Evolutionary conservation across 2,113 vertebrate species (phyloP), one percentile per base, ranked within the genome.

Genomic region (Chrysochloris asiatica): DNA sequence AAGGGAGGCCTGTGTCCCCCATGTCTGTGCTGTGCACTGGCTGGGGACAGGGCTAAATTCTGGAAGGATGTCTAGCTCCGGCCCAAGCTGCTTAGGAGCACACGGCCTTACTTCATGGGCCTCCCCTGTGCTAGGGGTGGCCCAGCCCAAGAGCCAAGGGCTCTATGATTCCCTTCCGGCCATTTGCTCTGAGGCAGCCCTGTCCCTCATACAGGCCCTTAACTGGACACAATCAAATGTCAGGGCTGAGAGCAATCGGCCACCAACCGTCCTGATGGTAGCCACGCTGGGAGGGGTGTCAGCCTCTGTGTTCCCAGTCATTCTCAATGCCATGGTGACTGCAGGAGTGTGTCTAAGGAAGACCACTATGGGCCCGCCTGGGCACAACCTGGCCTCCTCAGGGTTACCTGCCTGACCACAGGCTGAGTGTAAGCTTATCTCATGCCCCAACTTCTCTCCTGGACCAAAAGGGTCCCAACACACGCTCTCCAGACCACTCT

Each of bases 291-390:
- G n/a, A n/a, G n/a, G n/a, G n/a, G n/a, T n/a, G n/a, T n/a, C n/a
- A n/a, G n/a, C n/a, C n/a, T n/a, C n/a, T n/a, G n/a, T n/a, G n/a
- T n/a, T n/a, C n/a, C n/a, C 8, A 17, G 67, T 73, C 48, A 21
- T 6, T 2, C 41, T 21, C 6, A 0, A 2, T 9, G 47, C 48
- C 43, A 17, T 2, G 26, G 59, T 36, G 19, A 5, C 4, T 3
- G 2, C 2, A 9, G n/a, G 21, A 6, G 4, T n/a, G 1, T 19
- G 19, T 7, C 17, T 56, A 36, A 59, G 3, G 12, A 24, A 83
- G 67, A 13, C n/a, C n/a, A n/a, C n/a, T n/a, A n/a, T n/a, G n/a
- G n/a, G n/a, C n/a, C n/a, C n/a, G n/a, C n/a, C n/a, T n/a, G n/a
- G n/a, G n/a, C n/a, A 1, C 0, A 4, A 26, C 38, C 19, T 6